Evolutionary conservation across 1,140 invertebrate species (phyloP), one percentile per base, ranked within the genome.

Genomic region (Adelges cooleyi): DNA sequence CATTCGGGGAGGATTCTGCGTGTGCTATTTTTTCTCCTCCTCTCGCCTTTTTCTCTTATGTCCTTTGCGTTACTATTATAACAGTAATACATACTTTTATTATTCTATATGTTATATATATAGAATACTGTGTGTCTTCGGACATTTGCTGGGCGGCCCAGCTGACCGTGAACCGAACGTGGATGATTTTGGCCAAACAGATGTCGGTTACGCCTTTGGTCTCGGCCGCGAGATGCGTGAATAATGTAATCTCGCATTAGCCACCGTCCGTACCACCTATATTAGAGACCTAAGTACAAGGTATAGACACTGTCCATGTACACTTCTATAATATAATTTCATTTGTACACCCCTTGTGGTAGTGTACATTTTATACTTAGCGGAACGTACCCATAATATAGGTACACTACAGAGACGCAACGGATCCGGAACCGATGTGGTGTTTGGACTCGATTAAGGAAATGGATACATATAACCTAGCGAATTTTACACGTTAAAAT

Each of bases 171-270:
- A 44, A n/a, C 5, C 33, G 38, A 33, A 33, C 29, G 11, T 33
- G 29, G 29, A 46, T 36, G 54, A 59, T 59, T 59, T 59, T 44
- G 36, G 36, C 22, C 54, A 59, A 59, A 46, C 54, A 59, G 54
- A 59, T 59, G 54, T 59, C 54, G 38, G 54, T 59, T 38, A 59
- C 54, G 54, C 38, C 38, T 59, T 59, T 42, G 22, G 36, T 17
- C 17, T n/a, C 18, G 53, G n/a, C 40, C 40, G 40, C 11, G 40
- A 40, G 38, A 59, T 59, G 54, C 54, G 54, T 59, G 54, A 59
- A 59, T 59, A 59, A 59, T 59, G 54, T 46, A 44, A 59, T 59
- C 54, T 59, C 54, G 23, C 54, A 46, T 59, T 59, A 59, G 54
- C n/a, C 54, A 11, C 29, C 22, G 23, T n/a, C n/a, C n/a, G n/a